These are phyloP conservation scores for Ifrita kowaldi DNA, from an alignment of 2,113 vertebrate species.

Conservation along the genomic window DNA sequence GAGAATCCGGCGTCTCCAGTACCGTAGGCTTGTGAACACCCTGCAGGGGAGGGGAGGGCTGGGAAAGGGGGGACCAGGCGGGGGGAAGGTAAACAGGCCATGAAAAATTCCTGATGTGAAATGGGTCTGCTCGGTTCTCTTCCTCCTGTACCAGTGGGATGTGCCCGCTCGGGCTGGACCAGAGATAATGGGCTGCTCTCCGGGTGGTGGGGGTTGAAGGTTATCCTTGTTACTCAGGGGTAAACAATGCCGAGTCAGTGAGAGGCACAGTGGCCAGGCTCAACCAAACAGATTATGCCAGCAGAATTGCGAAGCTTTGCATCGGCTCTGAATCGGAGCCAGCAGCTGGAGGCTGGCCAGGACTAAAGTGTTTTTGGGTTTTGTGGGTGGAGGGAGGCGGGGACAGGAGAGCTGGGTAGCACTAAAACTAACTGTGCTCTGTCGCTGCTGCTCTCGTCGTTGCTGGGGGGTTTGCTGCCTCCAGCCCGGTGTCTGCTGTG, in stretches of 20 bases:
- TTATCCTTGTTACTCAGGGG: conserved; percentile 44
- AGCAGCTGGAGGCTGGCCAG: conserved; percentile 87
- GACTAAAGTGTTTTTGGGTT: conserved; percentile 73
- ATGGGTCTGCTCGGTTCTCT: background rate
- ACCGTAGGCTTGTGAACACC: background rate
- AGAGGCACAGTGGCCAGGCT: conserved; percentile 63
- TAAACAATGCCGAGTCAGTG: conserved; percentile 74
- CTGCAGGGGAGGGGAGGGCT: background rate
- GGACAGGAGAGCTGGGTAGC: conserved; percentile 71
- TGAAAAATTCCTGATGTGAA: background rate
- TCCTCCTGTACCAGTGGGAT: background rate
- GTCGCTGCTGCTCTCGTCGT: conserved; percentile 38
- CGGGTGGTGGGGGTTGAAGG: background rate
- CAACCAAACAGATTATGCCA: conserved; percentile 73
- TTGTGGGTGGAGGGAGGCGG: conserved; percentile 75
- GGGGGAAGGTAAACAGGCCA: background rate
- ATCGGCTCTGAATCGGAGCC: conserved; percentile 82
- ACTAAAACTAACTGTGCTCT: conserved; percentile 72
- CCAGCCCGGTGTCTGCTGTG: conserved; percentile 36
- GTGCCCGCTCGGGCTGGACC: background rate
- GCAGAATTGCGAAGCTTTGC: conserved; percentile 74
- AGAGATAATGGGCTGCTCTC: background rate
- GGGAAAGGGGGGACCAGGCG: background rate
- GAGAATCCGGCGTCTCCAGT: background rate
- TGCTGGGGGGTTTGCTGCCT: conserved; percentile 58